Evolutionary conservation across 2,113 vertebrate genomes (phyloP).

Genomic region (Gnathonemus longibarbis): DNA sequence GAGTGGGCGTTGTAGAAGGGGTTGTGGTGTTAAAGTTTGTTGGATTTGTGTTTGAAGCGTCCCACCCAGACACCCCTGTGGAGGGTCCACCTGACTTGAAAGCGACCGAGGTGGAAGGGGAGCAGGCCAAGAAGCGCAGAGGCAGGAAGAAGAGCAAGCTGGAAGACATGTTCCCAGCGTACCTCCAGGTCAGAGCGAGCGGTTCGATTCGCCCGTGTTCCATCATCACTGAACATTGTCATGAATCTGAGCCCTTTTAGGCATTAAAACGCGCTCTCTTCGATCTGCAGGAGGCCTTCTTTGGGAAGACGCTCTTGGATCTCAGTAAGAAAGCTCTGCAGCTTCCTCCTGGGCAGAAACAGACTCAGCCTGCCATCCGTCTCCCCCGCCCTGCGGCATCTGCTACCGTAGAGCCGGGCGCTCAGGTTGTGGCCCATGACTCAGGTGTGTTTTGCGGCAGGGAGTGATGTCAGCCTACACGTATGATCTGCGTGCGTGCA

Average conservation of each 20-base stretch:
- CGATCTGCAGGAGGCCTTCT: conserved; percentile 82
- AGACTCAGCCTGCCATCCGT: conserved; percentile 34
- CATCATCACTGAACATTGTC: too few relatives aligned
- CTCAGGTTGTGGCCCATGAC: conserved; percentile 40
- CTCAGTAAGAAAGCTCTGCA: conserved; percentile 83
- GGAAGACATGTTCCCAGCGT: conserved; percentile 94
- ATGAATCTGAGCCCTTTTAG: neutral
- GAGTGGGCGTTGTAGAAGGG: neutral
- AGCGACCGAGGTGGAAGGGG: conserved; percentile 66
- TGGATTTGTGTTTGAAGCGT: conserved; percentile 49
- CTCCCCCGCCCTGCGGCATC: conserved; percentile 40
- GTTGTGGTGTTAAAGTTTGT: neutral
- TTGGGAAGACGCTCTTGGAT: conserved; percentile 89
- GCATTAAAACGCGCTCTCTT: conserved; percentile 11
- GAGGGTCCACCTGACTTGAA: conserved; percentile 72
- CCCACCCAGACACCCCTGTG: conserved; percentile 63
- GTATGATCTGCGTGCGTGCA: neutral
- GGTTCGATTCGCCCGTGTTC: neutral
- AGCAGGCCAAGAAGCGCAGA: conserved; percentile 89
- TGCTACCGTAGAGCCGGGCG: conserved; percentile 30
- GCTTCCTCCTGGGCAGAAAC: conserved; percentile 61
- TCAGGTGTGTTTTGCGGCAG: conserved; percentile 39
- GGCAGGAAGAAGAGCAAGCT: conserved; percentile 92
- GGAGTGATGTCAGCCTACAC: neutral
- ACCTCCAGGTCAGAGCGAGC: conserved; percentile 71